Base-by-base conservation (phyloP, 2,113 vertebrate genomes). In the Caretta caretta region DNA sequence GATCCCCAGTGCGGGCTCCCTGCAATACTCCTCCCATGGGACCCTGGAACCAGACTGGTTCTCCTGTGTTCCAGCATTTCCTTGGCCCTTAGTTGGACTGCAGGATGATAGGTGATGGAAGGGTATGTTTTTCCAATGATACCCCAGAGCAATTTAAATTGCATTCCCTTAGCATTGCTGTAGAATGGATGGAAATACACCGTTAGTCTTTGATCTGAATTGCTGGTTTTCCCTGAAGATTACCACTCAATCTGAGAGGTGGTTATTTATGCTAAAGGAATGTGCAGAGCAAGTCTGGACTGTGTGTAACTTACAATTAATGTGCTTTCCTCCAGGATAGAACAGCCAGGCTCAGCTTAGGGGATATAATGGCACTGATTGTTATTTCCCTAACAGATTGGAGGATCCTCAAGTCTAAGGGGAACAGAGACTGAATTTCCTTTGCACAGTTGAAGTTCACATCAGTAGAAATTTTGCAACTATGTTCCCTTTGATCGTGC, bases 251-350 rank as follows among this genome's bases (percentile, higher is more conserved):
- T 54, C 29, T n/a, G 35, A 25, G 85, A 19, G 50, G 17, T 62
- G 38, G 29, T 22, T 86, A 31, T 87, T 72, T 51, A 31, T 42
- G 17, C 35, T 38, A 42, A 80, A 35, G 48, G 29, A 80, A 20
- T 14, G 11, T 6, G 31, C 10, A 25, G 49, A 48, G 62, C 22
- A 56, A 29, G 38, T 46, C 12, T 49, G 56, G 79, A 46, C 22
- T 5, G 1, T 5, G 1, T 16, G 2, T 3, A 56, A 31, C 56
- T 80, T 10, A 54, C 22, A 13, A 2, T 35, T 27, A 0, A 2
- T 29, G 6, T 8, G 35, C 10, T 7, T 84, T 80, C 22, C 22
- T 50, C 81, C 2, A 48, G 49, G 10, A 53, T 13, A 81, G 72
- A 72, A 65, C 31, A 17, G 16, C 7, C 1, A 25, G 25, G 83